These are phyloP conservation scores for Empidonax traillii DNA, from an alignment of 2,113 vertebrate species.

Conservation along the genomic window DNA sequence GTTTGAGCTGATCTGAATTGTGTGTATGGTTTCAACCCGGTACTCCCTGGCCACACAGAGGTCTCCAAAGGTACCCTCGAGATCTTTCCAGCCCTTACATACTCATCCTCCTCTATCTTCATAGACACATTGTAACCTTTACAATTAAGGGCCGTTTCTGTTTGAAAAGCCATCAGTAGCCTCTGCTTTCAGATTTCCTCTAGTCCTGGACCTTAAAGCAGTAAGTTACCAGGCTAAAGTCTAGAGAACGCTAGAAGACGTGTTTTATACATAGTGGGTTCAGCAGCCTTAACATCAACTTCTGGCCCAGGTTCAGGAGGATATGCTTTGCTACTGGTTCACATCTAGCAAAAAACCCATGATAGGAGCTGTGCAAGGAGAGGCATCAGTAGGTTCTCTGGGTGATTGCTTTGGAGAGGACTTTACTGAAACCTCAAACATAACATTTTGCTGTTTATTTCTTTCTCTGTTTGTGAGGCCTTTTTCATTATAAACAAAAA, in stretches of 20 bases:
- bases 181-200: not conserved
- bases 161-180: not conserved
- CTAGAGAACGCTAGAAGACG: not conserved
- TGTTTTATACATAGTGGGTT: not conserved
- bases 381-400: not conserved
- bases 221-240: not conserved
- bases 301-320: not conserved
- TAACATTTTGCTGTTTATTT: not conserved
- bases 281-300: not conserved
- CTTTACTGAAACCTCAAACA: not conserved
- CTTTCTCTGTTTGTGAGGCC: not conserved
- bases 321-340: not conserved
- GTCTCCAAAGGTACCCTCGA: not conserved
- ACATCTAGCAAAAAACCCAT: not conserved
- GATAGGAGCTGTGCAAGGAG: not conserved
- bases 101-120: not conserved
- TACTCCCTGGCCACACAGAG: not conserved
- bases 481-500: not conserved
- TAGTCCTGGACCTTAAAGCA: not conserved
- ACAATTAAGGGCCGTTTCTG: not conserved
- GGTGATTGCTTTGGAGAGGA: not conserved
- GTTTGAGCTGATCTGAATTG: not conserved
- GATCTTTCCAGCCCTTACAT: not conserved
- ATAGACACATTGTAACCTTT: not conserved
- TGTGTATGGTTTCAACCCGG: not conserved